phyloP scores from a whole-genome alignment of 1,140 invertebrate species.

The Archegozetes longisetosus region DNA sequence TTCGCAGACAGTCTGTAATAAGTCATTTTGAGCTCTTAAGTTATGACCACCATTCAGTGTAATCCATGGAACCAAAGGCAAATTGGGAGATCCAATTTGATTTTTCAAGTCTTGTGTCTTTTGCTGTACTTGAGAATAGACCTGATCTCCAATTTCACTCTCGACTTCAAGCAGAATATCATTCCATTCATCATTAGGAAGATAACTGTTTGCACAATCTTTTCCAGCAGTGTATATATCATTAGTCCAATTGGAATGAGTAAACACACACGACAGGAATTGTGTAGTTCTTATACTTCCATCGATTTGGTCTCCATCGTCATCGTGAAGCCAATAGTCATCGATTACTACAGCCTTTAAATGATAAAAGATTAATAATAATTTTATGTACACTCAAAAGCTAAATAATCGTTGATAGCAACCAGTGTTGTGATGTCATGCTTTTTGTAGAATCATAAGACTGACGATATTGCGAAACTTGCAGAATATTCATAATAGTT shows the following conservation, averaged over 20 bases:
- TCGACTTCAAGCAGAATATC: constrained; percentile 5
- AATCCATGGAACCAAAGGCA: constrained; percentile 2
- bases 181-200: constrained; percentile 6
- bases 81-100: not conserved
- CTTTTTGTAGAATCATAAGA: too few relatives aligned
- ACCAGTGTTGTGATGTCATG: too few relatives aligned
- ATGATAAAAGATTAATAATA: not conserved
- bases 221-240: not conserved
- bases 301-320: constrained; percentile 10
- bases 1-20: constrained; percentile 12
- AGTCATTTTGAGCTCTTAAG: constrained; percentile 3
- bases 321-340: not conserved
- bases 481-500: too few relatives aligned
- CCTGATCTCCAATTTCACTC: not conserved
- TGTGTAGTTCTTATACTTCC: constrained; percentile 5
- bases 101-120: not conserved
- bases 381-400: too few relatives aligned
- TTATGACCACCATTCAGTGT: constrained; percentile 11
- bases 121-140: not conserved
- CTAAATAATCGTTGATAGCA: too few relatives aligned
- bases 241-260: constrained; percentile 5
- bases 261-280: constrained; percentile 11
- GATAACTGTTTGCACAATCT: constrained; percentile 3
- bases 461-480: too few relatives aligned
- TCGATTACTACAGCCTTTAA: not conserved